Evolutionary conservation across 2,113 vertebrate genomes (phyloP), one percentile per base, ranked within the genome.

Genomic region (Myiopsitta monachus): DNA sequence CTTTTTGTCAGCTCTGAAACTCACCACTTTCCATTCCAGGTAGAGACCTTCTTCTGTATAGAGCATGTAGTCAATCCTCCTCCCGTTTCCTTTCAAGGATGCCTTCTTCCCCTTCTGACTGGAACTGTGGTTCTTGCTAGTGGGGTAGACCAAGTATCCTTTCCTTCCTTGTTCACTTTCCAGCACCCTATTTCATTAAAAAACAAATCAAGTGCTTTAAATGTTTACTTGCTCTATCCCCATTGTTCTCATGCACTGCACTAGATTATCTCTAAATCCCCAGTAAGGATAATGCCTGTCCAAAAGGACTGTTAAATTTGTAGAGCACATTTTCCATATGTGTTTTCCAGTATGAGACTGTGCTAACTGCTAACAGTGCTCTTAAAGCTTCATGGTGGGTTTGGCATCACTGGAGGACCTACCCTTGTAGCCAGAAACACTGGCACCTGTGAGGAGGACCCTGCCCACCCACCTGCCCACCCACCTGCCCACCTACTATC

Each of bases 141-240:
- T 97, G 74, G 99, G 99, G 92, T 99, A 99, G 55, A 99, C 99
- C 87, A 99, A 93, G 96, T 99, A 99, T 85, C 99, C 99, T 93
- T 99, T 99, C 79, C 99, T 98, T 39, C 98, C 98, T 55, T 99
- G 99, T 94, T 99, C 99, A 1, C 98, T 99, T 97, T 99, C 99
- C 98, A 99, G 98, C 47, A 98, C 98, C 97, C 99, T 99, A 70
- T 90, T 85, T 52, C 31, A 75, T 44, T 55, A 64, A 49, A 86
- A 66, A 61, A 68, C 10, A 80, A 83, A 66, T 36, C 14, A 69
- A 59, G 41, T 7, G 18, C 30, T 75, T 96, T 63, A 79, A 70
- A 52, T n/a, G 2, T 70, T 85, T 83, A 54, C 38, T 64, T 9
- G 7, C 47, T 63, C 44, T 66, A 15, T 44, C 52, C 66, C 33